Conservation (phyloP, 2,113 vertebrate species). For the Chunga burmeisteri region DNA sequence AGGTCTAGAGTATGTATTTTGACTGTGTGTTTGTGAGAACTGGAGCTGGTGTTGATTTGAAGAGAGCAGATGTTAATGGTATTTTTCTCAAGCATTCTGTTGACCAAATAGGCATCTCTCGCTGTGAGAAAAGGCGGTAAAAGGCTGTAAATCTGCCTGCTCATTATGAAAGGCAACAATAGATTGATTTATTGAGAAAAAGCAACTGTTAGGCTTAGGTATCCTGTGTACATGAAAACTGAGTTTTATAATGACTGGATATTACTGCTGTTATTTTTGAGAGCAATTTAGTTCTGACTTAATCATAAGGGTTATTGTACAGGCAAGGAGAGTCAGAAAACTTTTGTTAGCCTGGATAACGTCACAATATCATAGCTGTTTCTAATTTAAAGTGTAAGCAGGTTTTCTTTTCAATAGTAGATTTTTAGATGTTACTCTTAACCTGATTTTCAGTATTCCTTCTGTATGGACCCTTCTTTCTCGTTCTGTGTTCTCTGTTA, state of each 20-base stretch:
- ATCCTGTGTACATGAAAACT: slow-evolving; percentile 38
- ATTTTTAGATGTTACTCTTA: background rate
- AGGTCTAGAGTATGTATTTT: slow-evolving; percentile 19
- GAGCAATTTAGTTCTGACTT: slow-evolving; percentile 4
- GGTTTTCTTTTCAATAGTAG: background rate
- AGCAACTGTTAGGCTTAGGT: slow-evolving; percentile 69
- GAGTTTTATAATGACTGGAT: background rate
- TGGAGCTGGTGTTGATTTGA: slow-evolving; percentile 59
- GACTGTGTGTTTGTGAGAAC: slow-evolving; percentile 32
- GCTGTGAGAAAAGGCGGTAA: slow-evolving; percentile 70
- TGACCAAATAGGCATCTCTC: slow-evolving; percentile 62
- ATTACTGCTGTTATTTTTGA: slow-evolving; percentile 29
- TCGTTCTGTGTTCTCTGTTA: background rate
- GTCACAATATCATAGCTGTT: background rate
- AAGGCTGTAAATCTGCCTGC: slow-evolving; percentile 79
- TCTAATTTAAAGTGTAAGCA: background rate
- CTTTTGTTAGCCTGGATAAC: background rate
- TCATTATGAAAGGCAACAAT: slow-evolving; percentile 77
- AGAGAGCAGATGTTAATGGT: slow-evolving; percentile 72
- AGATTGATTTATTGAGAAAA: slow-evolving; percentile 78
- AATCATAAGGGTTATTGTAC: background rate
- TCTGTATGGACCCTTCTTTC: background rate
- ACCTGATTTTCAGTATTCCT: background rate
- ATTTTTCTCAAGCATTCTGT: slow-evolving; percentile 65
- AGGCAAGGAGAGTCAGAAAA: background rate